Evolutionary conservation across 2,888 invertebrate species (phyloP).

Genomic region (Hipparchia sbordonii): DNA sequence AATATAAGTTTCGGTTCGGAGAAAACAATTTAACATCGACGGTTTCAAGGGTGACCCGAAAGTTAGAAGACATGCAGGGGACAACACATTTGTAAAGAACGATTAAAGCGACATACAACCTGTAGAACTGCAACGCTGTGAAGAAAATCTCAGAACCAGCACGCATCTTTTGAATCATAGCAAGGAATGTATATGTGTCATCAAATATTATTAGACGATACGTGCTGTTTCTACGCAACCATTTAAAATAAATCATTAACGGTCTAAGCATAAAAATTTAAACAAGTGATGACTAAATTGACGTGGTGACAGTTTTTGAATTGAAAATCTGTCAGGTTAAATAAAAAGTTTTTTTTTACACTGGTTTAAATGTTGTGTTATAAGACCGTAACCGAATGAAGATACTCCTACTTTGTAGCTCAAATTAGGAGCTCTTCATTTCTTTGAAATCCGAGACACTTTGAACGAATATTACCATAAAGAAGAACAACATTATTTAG

Average conservation of each 20-base stretch:
- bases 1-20: slow-evolving; percentile 50
- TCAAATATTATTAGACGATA: not conserved
- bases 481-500: no score
- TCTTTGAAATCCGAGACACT: slow-evolving; percentile 27
- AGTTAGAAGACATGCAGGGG: slow-evolving; percentile 75
- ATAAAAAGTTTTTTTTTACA: no score
- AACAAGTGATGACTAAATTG: no score
- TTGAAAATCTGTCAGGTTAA: no score
- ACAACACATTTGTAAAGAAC: slow-evolving; percentile 61
- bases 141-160: slow-evolving; percentile 57
- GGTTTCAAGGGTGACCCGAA: slow-evolving; percentile 69
- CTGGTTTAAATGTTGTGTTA: no score
- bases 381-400: not conserved
- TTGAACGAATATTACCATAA: not conserved
- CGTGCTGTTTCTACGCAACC: slow-evolving; percentile 27
- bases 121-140: slow-evolving; percentile 54
- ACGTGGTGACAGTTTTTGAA: no score
- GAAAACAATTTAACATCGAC: slow-evolving; percentile 44
- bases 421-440: not conserved
- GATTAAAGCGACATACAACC: slow-evolving; percentile 67
- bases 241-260: slow-evolving; percentile 13
- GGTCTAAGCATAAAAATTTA: no score
- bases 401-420: not conserved
- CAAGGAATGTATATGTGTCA: slow-evolving; percentile 12
- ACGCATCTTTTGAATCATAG: slow-evolving; percentile 7